These are phyloP conservation scores for Napeogenes inachia DNA, from an alignment of 2,888 invertebrate species.

Conservation along the genomic window DNA sequence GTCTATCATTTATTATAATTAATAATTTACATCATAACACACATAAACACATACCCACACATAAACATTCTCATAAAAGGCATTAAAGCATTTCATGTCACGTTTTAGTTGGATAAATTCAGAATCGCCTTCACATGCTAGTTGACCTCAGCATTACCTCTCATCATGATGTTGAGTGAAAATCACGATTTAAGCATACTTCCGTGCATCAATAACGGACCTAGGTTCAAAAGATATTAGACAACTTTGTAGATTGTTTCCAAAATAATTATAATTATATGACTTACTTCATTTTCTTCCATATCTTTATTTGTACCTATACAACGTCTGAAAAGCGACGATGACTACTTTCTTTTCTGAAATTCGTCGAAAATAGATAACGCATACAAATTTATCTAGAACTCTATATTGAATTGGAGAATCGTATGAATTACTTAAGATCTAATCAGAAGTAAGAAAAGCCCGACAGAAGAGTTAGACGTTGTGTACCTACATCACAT, in stretches of 20 bases:
- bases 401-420: constrained; percentile 3
- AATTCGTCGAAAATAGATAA: constrained; percentile 3
- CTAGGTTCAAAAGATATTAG: constrained; percentile 12
- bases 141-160: constrained; percentile 36
- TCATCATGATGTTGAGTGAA: constrained; percentile 45
- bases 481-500: constrained; percentile 61
- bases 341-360: no score
- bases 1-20: no score
- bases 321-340: no score
- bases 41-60: no score
- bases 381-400: background rate
- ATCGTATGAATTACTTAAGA: constrained; percentile 10
- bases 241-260: constrained; percentile 16
- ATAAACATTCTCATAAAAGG: constrained; percentile 13
- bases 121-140: constrained; percentile 36
- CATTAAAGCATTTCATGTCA: constrained; percentile 28
- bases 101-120: constrained; percentile 35
- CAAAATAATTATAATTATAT: background rate
- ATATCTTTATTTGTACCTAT: no score
- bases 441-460: constrained; percentile 30
- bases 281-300: no score
- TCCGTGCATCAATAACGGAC: constrained; percentile 7
- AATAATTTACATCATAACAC: no score
- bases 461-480: constrained; percentile 53
- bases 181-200: constrained; percentile 43